Base-by-base conservation (phyloP, 2,113 vertebrate species). In the Herpetotheres cachinnans region DNA sequence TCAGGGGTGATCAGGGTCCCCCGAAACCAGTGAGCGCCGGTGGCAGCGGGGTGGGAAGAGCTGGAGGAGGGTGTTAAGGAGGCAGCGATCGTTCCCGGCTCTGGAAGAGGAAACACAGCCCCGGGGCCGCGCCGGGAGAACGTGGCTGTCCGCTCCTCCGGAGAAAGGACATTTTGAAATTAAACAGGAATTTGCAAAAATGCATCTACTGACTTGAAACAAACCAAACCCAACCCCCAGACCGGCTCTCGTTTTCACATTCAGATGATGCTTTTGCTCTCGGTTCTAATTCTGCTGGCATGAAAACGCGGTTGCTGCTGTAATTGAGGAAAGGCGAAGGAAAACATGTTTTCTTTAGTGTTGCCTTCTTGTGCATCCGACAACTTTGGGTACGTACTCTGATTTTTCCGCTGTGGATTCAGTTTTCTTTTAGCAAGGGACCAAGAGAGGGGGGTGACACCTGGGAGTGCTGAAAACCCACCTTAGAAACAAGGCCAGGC, bases 151-250 rank as follows among this genome's bases (percentile, higher is more conserved):
- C 5, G 30, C 56, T 89, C 25, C 52, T 42, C 34, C 6, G 7
- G 79, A 44, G 46, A 63, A 36, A 17, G 40, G 47, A 36, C 16
- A 56, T 71, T 73, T 42, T 27, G 56, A 71, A 82, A 86, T 63
- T 8, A 9, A 54, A 30, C 14, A 79, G 86, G 89, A 92, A 90
- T n/a, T 88, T 79, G 66, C 70, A 79, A 92, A 96, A 96, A 90
- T 81, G 77, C 44, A 69, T 72, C 58, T 36, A 5, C 52, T 71
- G 49, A 5, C 44, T 94, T 50, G 62, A 32, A 86, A 38, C 66
- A 47, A 59, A 86, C 15, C 26, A 85, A 87, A 88, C 11, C 82
- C 71, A 89, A 67, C 40, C 74, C 87, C 90, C 77, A 34, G 44
- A 81, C 62, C 54, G 94, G 47, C n/a, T 84, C 70, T 93, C 54